Evolutionary conservation across 2,797 vertebrate genomes (phyloP).

Genomic region (Rhynchonycteris naso): DNA sequence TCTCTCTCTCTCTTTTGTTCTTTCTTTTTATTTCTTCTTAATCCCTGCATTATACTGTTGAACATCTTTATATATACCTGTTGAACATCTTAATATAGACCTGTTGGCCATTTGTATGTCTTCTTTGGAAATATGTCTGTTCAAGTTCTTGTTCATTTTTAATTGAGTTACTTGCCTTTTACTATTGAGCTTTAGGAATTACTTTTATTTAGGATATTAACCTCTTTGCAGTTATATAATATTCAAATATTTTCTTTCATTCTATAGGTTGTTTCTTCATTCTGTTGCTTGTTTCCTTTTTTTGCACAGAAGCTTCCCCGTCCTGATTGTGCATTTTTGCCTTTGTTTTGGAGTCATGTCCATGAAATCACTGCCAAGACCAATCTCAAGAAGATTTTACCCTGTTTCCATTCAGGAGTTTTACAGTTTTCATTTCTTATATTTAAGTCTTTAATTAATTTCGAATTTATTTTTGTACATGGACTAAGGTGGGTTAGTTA

Average conservation of each 20-base stretch:
- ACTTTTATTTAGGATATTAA: neutral
- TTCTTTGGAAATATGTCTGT: too few species aligned
- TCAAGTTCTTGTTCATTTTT: neutral
- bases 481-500: neutral
- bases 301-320: neutral
- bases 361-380: neutral
- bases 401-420: neutral
- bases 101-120: too few species aligned
- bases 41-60: neutral
- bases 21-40: too few species aligned
- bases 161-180: neutral
- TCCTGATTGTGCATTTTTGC: neutral
- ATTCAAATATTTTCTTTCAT: neutral
- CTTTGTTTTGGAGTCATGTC: neutral
- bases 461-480: neutral
- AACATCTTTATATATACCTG: neutral
- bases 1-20: too few species aligned
- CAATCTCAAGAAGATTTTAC: neutral
- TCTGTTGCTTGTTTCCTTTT: too few species aligned
- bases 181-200: neutral
- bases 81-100: too few species aligned
- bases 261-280: neutral
- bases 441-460: neutral
- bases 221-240: neutral
- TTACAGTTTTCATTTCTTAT: neutral